phyloP scores from a whole-genome alignment of 1,140 invertebrate species.

The Vanessa atalanta region DNA sequence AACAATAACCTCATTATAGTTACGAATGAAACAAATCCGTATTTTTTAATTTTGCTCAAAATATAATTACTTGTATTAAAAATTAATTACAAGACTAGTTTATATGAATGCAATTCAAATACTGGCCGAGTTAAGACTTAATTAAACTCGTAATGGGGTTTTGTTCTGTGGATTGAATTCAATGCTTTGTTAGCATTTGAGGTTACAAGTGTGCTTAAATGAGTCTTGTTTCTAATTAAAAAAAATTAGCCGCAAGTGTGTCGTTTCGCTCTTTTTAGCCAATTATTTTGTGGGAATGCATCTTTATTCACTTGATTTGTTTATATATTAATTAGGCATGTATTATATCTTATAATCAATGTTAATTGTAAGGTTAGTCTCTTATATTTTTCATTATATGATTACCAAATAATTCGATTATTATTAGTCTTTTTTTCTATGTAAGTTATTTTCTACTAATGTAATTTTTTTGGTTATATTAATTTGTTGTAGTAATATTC shows the following conservation, averaged over 20 bases:
- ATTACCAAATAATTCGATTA: no score
- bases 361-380: no score
- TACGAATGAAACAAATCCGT: not conserved
- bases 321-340: no score
- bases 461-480: no score
- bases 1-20: no score
- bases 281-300: no score
- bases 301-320: no score
- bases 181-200: constrained; percentile 10
- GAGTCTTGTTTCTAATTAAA: constrained; percentile 15
- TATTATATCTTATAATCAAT: no score
- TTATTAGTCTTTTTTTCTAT: no score
- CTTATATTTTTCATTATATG: no score
- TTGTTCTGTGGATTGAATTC: constrained; percentile 7
- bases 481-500: not conserved
- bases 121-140: constrained; percentile 4
- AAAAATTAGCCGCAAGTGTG: not conserved
- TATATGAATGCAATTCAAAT: constrained; percentile 11
- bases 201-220: constrained; percentile 11
- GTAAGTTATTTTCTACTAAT: no score
- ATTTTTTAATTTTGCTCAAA: not conserved
- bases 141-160: not conserved
- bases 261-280: not conserved
- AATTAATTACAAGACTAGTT: not conserved
- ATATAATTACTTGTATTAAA: not conserved